Percentiles rank a stretch among this genome's conserved stretches.
phyloP scores from a whole-genome alignment of 35 echinoderm and acorn worm genomes.

The Ophiothrix spiculata region DNA sequence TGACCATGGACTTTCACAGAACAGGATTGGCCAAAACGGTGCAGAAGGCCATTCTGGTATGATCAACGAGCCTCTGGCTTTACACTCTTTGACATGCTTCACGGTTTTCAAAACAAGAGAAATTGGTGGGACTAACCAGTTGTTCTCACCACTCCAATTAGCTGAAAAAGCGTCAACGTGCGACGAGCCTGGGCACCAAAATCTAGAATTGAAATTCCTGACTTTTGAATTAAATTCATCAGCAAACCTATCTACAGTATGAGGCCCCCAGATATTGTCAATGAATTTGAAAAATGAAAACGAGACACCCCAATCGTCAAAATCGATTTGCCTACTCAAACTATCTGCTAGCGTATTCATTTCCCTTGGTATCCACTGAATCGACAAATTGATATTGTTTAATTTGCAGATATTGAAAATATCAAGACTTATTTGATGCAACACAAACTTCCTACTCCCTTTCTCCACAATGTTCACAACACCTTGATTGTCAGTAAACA shows the following conservation, averaged over 20 bases:
- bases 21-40: constrained; percentile 12
- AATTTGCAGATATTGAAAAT: constrained; percentile 4
- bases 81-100: background rate
- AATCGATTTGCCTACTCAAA: constrained; percentile 13
- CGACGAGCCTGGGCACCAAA: too few species aligned
- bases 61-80: constrained; percentile 16
- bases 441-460: constrained; percentile 10
- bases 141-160: constrained; percentile 32
- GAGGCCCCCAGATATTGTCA: constrained; percentile 38
- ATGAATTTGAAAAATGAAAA: background rate
- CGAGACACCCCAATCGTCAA: constrained; percentile 39
- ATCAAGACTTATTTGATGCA: background rate
- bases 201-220: constrained; percentile 22
- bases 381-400: constrained; percentile 8
- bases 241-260: constrained; percentile 42
- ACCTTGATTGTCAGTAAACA: constrained; percentile 33
- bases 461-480: background rate
- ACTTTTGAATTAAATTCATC: constrained; percentile 25
- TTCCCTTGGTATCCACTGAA: constrained; percentile 35
- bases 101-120: background rate
- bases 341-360: constrained; percentile 15
- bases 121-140: constrained; percentile 40
- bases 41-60: constrained; percentile 24
- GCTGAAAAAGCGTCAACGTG: constrained; percentile 32
- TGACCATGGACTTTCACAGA: background rate